Evolutionary conservation across 2,888 invertebrate genomes (phyloP).

Genomic region (Tinea semifulvella): DNA sequence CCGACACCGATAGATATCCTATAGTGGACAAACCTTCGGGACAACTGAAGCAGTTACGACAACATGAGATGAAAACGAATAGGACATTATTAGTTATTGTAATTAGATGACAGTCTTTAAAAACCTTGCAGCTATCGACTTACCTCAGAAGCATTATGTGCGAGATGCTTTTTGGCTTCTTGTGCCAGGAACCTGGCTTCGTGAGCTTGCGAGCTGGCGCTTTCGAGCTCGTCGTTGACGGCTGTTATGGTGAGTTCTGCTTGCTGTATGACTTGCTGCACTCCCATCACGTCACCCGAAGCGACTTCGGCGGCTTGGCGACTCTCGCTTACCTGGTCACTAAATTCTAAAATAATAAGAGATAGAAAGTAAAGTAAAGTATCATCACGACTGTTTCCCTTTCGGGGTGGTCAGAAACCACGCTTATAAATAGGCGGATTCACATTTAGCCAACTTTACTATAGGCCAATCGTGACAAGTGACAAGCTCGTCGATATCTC

Average conservation of each 20-base stretch:
- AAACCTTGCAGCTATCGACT: no score
- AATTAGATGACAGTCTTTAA: no score
- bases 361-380: not conserved
- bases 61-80: not conserved
- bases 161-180: slow-evolving; percentile 79
- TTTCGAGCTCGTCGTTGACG: slow-evolving; percentile 75
- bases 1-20: no score
- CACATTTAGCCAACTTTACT: no score
- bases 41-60: no score
- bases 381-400: no score
- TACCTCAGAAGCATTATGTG: slow-evolving; percentile 80
- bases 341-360: slow-evolving; percentile 73
- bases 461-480: no score
- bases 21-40: no score
- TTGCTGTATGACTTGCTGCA: slow-evolving; percentile 68
- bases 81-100: no score
- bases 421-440: no score
- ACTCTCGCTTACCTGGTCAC: slow-evolving; percentile 87
- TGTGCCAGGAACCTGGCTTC: slow-evolving; percentile 77
- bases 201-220: slow-evolving; percentile 81
- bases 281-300: slow-evolving; percentile 76
- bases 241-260: slow-evolving; percentile 76
- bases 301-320: slow-evolving; percentile 83
- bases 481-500: no score
- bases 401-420: no score